Conservation (phyloP, 2,113 vertebrate species). For the Lutjanus erythropterus region DNA sequence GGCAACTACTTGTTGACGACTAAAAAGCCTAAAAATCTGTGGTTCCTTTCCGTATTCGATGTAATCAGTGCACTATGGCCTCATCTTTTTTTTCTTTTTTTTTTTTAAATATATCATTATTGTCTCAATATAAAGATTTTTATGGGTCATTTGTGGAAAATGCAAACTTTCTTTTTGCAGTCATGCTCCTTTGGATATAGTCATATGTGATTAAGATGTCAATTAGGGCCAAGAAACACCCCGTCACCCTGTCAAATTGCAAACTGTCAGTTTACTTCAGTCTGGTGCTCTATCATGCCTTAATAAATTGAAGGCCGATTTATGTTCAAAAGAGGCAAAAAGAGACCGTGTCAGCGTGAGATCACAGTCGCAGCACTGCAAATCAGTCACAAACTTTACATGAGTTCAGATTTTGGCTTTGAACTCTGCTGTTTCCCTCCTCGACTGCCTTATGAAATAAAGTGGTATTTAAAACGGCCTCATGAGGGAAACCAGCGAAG, state of each 20-base stretch:
- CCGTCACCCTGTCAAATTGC: not conserved
- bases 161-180: not conserved
- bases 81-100: not conserved
- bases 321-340: slow-evolving; percentile 13
- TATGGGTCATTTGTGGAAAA: not conserved
- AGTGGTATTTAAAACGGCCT: slow-evolving; percentile 46
- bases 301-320: not conserved
- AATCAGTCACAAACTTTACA: slow-evolving; percentile 49
- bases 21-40: not conserved
- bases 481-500: not conserved
- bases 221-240: not conserved
- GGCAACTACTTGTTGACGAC: too few species aligned
- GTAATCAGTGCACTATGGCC: not conserved
- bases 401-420: slow-evolving; percentile 52
- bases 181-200: not conserved
- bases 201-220: not conserved
- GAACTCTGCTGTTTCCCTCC: slow-evolving; percentile 25
- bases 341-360: not conserved
- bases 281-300: not conserved
- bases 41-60: not conserved
- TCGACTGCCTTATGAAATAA: slow-evolving; percentile 43
- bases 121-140: not conserved
- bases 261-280: not conserved
- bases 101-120: not conserved
- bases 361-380: slow-evolving; percentile 30